Percentiles rank a stretch among this genome's conserved stretches.
Evolutionary conservation across 2,797 vertebrate species (phyloP).

Genomic region (Odontamblyopus lacepedii): DNA sequence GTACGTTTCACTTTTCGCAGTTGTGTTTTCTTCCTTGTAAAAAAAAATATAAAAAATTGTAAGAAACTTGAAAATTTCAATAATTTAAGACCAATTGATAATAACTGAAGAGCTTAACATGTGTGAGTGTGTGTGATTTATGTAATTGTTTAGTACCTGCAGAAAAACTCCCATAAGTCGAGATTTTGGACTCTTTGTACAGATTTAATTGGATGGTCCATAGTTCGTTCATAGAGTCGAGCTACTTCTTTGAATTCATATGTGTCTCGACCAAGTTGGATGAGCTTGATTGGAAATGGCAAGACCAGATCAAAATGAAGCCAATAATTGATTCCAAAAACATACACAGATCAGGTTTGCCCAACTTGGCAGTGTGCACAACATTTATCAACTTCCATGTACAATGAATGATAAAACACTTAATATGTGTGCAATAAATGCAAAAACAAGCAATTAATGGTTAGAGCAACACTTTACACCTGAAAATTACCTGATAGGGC

Average conservation of each 20-base stretch:
- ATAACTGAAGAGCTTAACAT: not conserved
- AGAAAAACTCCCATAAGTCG: slow-evolving; percentile 98
- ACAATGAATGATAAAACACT: not conserved
- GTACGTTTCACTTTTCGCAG: slow-evolving; percentile 90
- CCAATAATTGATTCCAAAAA: not conserved
- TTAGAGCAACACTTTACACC: not conserved
- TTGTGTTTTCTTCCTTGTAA: slow-evolving; percentile 91
- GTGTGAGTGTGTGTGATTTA: not conserved
- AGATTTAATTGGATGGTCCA: slow-evolving; percentile 90
- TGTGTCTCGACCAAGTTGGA: slow-evolving; percentile 88
- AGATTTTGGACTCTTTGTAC: slow-evolving; percentile 97
- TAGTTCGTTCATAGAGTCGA: slow-evolving; percentile 89
- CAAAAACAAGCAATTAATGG: not conserved
- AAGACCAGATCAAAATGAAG: not conserved
- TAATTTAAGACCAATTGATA: no score
- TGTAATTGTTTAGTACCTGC: slow-evolving; percentile 79
- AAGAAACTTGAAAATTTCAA: not conserved
- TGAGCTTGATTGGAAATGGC: slow-evolving; percentile 73
- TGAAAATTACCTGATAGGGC: slow-evolving; percentile 85
- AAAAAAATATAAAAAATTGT: slow-evolving; percentile 32
- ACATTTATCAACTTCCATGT: not conserved
- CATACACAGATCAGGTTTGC: not conserved
- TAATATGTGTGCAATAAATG: not conserved
- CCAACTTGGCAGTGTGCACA: not conserved
- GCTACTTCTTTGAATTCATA: slow-evolving; percentile 95